Percentiles rank a stretch among this genome's conserved stretches.
phyloP scores from a whole-genome alignment of 2,113 vertebrate genomes.

The Mobula birostris region DNA sequence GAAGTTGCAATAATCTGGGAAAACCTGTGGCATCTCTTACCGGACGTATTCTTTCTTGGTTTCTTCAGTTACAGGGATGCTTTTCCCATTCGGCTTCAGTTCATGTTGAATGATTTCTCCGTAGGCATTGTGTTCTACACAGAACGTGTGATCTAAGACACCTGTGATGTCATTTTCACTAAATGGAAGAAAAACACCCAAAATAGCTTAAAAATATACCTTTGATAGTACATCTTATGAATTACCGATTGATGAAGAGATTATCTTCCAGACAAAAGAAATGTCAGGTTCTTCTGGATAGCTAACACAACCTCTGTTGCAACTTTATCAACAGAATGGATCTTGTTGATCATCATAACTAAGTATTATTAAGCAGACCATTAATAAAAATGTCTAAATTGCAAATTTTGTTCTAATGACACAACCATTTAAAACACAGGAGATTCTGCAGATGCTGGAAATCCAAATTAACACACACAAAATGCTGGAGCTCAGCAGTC shows the following conservation, averaged over 20 bases:
- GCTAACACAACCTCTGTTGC: neutral
- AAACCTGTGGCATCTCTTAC: slow-evolving; percentile 48
- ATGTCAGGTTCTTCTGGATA: neutral
- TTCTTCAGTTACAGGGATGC: slow-evolving; percentile 85
- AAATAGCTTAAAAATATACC: neutral
- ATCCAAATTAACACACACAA: too few species aligned
- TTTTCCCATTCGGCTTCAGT: slow-evolving; percentile 96
- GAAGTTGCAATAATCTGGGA: neutral
- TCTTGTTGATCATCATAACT: neutral
- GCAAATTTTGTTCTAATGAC: neutral
- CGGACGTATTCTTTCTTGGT: slow-evolving; percentile 97
- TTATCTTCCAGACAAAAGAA: neutral
- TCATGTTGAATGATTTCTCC: slow-evolving; percentile 98
- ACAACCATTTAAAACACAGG: too few species aligned
- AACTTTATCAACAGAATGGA: neutral
- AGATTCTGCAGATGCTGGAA: too few species aligned
- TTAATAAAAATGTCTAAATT: neutral
- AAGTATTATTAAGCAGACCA: neutral
- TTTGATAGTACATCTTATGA: neutral
- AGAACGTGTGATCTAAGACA: slow-evolving; percentile 96
- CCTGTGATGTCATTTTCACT: slow-evolving; percentile 98
- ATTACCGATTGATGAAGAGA: neutral
- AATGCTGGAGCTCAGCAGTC: too few species aligned
- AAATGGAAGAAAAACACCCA: slow-evolving; percentile 38
- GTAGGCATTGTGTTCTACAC: slow-evolving; percentile 93